These are phyloP conservation scores for Hydrotaea diabolus DNA, from an alignment of 2,888 invertebrate species.

Conservation along the genomic window DNA sequence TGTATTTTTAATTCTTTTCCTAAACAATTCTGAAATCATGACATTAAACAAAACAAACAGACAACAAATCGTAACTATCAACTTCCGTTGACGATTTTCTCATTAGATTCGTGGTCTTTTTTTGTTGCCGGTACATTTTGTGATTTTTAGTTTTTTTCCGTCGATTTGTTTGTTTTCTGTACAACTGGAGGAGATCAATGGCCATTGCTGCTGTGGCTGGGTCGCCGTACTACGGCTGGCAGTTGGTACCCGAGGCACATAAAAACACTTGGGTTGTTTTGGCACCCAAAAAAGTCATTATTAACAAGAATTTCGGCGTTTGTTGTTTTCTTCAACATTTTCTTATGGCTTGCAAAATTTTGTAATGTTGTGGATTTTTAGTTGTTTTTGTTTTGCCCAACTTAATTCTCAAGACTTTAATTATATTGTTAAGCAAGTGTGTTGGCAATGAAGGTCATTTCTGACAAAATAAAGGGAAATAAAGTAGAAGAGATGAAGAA, in stretches of 20 bases:
- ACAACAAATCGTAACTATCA: constrained; percentile 47
- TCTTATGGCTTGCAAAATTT: constrained; percentile 22
- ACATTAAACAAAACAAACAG: constrained; percentile 21
- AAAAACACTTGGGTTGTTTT: constrained; percentile 38
- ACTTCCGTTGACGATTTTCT: constrained; percentile 59
- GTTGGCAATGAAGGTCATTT: constrained; percentile 61
- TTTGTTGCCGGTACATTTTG: neutral
- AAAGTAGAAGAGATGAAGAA: neutral
- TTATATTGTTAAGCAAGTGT: constrained; percentile 52
- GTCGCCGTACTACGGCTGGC: too few species aligned
- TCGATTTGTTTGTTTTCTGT: neutral
- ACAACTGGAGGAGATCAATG: constrained; percentile 28
- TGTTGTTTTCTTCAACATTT: constrained; percentile 15
- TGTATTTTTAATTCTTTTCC: neutral
- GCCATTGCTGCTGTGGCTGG: neutral
- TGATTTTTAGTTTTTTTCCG: too few species aligned
- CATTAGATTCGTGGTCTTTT: constrained; percentile 17
- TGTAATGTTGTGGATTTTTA: constrained; percentile 4
- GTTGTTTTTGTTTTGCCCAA: neutral
- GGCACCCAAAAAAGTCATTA: constrained; percentile 45
- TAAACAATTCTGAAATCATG: constrained; percentile 6
- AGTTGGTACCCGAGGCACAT: neutral
- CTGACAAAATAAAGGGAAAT: neutral
- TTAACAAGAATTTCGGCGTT: constrained; percentile 36
- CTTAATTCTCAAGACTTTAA: constrained; percentile 30